Evolutionary conservation across 2,888 invertebrate genomes (phyloP).

Genomic region (Cephus sareptanus): DNA sequence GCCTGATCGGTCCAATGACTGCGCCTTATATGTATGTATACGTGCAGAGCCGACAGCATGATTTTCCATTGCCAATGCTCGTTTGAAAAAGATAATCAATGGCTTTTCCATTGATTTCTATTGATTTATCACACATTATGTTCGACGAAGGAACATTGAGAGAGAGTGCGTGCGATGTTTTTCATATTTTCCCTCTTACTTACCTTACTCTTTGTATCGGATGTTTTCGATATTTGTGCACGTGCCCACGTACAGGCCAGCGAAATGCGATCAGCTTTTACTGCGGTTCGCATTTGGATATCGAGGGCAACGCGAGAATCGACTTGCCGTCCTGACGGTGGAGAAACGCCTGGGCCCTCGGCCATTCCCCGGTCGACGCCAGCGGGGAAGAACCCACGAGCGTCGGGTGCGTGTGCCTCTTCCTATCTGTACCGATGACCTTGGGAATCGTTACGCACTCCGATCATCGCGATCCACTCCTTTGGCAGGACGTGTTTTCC

Average conservation of each 20-base stretch:
- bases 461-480: no score
- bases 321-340: background rate
- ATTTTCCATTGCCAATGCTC: no score
- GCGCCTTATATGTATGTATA: background rate
- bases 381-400: no score
- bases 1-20: background rate
- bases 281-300: conserved; percentile 52
- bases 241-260: conserved; percentile 20
- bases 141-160: no score
- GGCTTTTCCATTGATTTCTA: no score
- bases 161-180: background rate
- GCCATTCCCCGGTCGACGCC: background rate
- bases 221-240: background rate
- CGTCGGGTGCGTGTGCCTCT: no score
- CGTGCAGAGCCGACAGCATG: background rate
- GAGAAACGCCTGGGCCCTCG: background rate
- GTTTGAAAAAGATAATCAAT: no score
- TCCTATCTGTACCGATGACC: no score
- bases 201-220: background rate
- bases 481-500: no score
- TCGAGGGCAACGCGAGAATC: conserved; percentile 46
- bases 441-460: no score
- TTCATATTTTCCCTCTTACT: background rate
- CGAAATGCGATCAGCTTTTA: conserved; percentile 52
- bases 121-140: no score